These are phyloP conservation scores for Euphonia xanthogaster DNA, from an alignment of 2,797 vertebrate species.

Conservation along the genomic window DNA sequence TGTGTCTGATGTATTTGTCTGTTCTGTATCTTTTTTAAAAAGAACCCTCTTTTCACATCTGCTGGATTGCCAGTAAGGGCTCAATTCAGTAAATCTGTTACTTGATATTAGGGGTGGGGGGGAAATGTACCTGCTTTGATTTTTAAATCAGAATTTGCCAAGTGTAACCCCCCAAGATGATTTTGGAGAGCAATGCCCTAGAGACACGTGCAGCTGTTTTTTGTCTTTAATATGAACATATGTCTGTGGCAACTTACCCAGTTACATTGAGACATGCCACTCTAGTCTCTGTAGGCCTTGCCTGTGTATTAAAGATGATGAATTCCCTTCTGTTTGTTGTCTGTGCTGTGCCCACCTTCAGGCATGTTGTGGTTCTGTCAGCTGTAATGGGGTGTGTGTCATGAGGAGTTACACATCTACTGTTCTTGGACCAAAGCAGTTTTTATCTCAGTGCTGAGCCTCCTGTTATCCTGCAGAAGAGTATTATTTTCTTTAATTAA, in stretches of 20 bases:
- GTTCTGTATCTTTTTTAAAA: neutral
- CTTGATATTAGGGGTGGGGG: neutral
- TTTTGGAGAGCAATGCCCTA: neutral
- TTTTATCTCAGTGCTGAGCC: neutral
- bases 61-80: neutral
- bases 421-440: neutral
- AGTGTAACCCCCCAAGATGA: conserved; percentile 6
- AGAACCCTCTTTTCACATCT: neutral
- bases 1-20: neutral
- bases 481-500: neutral
- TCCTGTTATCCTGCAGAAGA: neutral
- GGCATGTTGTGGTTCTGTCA: neutral
- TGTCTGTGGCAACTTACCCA: neutral
- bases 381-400: neutral
- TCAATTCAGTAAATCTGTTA: neutral
- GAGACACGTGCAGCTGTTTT: neutral
- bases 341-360: neutral
- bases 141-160: conserved; percentile 20
- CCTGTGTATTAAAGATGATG: conserved; percentile 12
- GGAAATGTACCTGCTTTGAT: neutral
- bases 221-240: neutral
- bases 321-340: neutral
- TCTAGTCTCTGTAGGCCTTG: neutral
- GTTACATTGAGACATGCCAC: neutral
- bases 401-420: neutral